Conservation (phyloP, 2,797 vertebrate genomes). For the Mallotus villosus region DNA sequence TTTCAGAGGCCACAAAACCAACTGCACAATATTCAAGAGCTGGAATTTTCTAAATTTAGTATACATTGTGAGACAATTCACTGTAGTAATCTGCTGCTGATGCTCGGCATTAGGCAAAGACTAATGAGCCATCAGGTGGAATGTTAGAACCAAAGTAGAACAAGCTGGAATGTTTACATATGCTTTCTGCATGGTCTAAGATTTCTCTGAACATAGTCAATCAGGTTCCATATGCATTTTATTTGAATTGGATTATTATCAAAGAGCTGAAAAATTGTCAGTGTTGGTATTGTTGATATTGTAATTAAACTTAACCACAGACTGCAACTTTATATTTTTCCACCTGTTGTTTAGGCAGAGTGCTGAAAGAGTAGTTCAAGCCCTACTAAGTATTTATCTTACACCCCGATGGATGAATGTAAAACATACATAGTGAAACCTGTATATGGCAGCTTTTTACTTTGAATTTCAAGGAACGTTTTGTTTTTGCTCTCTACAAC, state of each 20-base stretch:
- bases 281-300: conserved; percentile 11
- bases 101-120: conserved; percentile 41
- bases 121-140: conserved; percentile 57
- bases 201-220: conserved; percentile 40
- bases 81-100: conserved; percentile 38
- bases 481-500: conserved; percentile 63
- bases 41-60: conserved; percentile 43
- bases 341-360: conserved; percentile 54
- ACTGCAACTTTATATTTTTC: conserved; percentile 40
- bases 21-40: conserved; percentile 60
- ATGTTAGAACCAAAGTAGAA: conserved; percentile 72
- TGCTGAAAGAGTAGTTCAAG: conserved; percentile 54
- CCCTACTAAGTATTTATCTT: conserved; percentile 51
- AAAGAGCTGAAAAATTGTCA: conserved; percentile 9
- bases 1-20: conserved; percentile 46
- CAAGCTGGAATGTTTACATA: conserved; percentile 73
- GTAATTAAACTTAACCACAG: conserved; percentile 35
- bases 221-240: conserved; percentile 18
- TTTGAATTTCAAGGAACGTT: conserved; percentile 63
- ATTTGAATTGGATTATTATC: conserved; percentile 1
- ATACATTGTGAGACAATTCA: conserved; percentile 32
- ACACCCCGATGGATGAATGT: conserved; percentile 80
- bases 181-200: conserved; percentile 48
- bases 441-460: conserved; percentile 76
- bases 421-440: conserved; percentile 73